phyloP scores from a whole-genome alignment of 2,113 vertebrate species.

The Setophaga kirtlandii region DNA sequence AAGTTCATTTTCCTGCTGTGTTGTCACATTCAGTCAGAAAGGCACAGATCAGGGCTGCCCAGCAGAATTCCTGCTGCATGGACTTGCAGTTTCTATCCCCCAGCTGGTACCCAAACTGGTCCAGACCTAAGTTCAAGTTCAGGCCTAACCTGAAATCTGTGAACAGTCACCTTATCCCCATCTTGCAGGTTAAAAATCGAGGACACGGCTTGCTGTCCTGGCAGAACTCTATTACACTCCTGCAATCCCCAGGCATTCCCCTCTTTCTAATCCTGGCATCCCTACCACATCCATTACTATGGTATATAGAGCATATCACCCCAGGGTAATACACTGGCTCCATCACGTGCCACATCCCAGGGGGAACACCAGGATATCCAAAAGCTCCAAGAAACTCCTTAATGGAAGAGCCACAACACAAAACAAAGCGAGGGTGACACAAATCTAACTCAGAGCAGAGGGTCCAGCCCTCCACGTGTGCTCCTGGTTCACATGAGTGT shows the following conservation, averaged over 20 bases:
- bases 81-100: neutral
- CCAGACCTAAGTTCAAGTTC: neutral
- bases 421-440: neutral
- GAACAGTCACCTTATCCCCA: constrained; percentile 54
- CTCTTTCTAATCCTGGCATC: constrained; percentile 55
- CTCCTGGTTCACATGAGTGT: fast-evolving
- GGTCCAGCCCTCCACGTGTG: fast-evolving
- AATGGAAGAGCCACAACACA: neutral
- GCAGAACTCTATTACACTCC: constrained; percentile 52
- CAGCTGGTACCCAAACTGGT: neutral
- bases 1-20: neutral
- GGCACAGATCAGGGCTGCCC: fast-evolving
- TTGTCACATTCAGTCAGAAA: neutral
- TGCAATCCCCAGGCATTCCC: constrained; percentile 40
- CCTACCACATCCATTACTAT: neutral
- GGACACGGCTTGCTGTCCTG: constrained; percentile 6
- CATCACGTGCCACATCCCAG: fast-evolving
- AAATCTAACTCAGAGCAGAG: neutral
- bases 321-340: neutral
- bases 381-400: neutral
- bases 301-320: constrained; percentile 35
- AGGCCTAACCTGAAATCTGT: neutral
- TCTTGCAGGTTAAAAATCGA: constrained; percentile 62
- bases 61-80: neutral
- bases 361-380: neutral